Base-by-base conservation (phyloP, 2,797 vertebrate species). In the Karalla daura region DNA sequence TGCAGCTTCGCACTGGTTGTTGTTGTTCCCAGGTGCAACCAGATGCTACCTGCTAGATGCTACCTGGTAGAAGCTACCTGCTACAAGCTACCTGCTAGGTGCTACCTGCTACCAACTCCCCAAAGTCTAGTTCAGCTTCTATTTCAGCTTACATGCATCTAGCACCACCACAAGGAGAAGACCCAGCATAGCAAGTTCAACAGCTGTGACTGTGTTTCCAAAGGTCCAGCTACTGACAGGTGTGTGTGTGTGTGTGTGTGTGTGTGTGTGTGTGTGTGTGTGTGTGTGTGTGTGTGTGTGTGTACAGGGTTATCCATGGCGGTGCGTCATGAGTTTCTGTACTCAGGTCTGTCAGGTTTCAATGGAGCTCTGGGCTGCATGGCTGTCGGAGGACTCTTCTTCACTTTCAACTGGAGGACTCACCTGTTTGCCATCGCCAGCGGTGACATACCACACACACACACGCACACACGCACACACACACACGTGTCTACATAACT, bases 321-420 rank as follows among this genome's bases (percentile, higher is more conserved):
- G 0, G 92, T 94, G 55, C 75, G 52, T 61, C 89, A 84, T 37
- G 65, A 27, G 0, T 83, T 14, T 14, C 81, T 94, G 32, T 94
- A 94, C 64, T 85, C 89, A 0, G 94, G 93, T 3, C 78, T 92
- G 23, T 86, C 85, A 0, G 89, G 92, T 4, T 94, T 94, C 65
- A 94, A 94, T 21, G 91, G 93, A 8, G 90, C 93, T 37, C 83
- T 94, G 59, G 91, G 91, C 49, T 94, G 91, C 76, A 94, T 94
- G 91, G 41, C 63, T 7, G 63, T 94, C 5, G 94, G 92, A 64
- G 90, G 89, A 61, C 83, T 88, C 30, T 90, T 85, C 79, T 94
- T 93, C 58, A 89, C 79, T 28, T 86, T 94, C 70, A 93, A 30
- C 70, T 94, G 91, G 92, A 91, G 64, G 71, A 94, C 85, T 0